phyloP scores from a whole-genome alignment of 2,113 vertebrate genomes.

The Cichladusa arquata region DNA sequence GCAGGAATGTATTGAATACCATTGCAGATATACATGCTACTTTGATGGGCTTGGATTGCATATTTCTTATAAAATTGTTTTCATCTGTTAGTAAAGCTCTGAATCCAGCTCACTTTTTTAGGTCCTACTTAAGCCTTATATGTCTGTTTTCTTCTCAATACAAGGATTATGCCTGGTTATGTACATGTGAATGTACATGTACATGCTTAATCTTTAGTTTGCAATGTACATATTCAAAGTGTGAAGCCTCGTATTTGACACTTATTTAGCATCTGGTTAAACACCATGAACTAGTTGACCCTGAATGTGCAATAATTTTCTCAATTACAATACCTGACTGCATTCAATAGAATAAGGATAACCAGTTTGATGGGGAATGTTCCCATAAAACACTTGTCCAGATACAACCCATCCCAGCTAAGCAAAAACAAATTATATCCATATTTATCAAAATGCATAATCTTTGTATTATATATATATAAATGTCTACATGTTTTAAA shows the following conservation, averaged over 20 bases:
- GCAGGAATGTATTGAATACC: background rate
- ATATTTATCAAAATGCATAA: background rate
- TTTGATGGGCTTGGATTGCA: background rate
- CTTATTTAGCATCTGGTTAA: constrained; percentile 19
- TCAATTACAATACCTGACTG: background rate
- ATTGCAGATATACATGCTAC: background rate
- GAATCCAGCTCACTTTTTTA: background rate
- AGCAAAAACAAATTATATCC: background rate
- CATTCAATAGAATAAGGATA: background rate
- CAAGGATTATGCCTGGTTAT: background rate
- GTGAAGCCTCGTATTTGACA: background rate
- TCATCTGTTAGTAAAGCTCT: background rate
- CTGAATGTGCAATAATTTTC: background rate
- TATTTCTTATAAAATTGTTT: background rate
- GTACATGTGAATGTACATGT: background rate
- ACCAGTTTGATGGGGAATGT: background rate
- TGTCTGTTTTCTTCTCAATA: background rate
- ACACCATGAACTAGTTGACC: background rate
- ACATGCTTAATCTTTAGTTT: background rate
- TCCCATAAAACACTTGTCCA: background rate
- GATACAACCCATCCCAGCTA: background rate
- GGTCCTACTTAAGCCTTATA: background rate
- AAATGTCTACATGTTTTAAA: background rate
- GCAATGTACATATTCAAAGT: background rate
- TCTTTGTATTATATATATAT: background rate